Percentiles rank a stretch among this genome's conserved stretches.
Evolutionary conservation across 2,797 vertebrate genomes (phyloP).

Genomic region (Bovichtus diacanthus): DNA sequence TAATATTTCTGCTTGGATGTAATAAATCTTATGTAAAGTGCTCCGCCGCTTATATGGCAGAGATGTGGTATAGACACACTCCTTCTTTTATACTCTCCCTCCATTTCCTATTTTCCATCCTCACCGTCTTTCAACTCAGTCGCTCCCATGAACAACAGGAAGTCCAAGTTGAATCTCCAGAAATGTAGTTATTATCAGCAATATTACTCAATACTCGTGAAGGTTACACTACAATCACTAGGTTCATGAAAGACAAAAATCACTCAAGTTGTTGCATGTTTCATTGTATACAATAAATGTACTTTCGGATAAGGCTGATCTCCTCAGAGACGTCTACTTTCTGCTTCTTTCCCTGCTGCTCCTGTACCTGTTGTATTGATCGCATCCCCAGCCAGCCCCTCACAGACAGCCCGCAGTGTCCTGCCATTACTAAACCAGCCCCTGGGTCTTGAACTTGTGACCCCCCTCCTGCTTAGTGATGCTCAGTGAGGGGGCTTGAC

Average conservation of each 20-base stretch:
- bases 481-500: constrained; percentile 64
- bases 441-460: constrained; percentile 72
- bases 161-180: neutral
- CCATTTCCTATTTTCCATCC: constrained; percentile 40
- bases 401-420: constrained; percentile 70
- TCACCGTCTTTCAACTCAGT: constrained; percentile 25
- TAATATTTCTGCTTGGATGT: constrained; percentile 97
- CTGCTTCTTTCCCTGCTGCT: constrained; percentile 42
- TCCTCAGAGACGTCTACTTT: constrained; percentile 49
- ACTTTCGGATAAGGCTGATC: constrained; percentile 40
- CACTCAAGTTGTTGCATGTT: constrained; percentile 15
- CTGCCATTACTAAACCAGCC: constrained; percentile 80
- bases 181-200: neutral
- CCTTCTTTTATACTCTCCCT: constrained; percentile 44
- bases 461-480: constrained; percentile 61
- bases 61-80: constrained; percentile 50
- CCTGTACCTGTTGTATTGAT: constrained; percentile 78
- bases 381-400: constrained; percentile 42
- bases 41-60: constrained; percentile 81
- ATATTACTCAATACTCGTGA: neutral
- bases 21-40: constrained; percentile 96
- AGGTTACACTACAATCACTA: neutral
- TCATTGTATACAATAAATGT: constrained; percentile 25
- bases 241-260: constrained; percentile 1
- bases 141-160: constrained; percentile 19